Conservation (phyloP, 2,113 vertebrate genomes). For the Hemibagrus wyckioides region DNA sequence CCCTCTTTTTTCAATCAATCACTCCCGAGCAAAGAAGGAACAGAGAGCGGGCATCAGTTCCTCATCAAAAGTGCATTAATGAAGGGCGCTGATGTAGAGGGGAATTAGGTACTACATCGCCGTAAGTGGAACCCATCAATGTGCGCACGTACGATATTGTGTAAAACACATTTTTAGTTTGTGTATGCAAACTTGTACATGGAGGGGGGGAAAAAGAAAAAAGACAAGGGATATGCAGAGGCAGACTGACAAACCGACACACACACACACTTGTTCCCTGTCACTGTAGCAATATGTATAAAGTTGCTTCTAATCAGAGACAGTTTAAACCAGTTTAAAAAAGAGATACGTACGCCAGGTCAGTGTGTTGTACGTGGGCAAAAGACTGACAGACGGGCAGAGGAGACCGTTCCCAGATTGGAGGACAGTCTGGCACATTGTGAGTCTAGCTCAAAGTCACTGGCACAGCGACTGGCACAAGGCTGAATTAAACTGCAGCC, state of each 20-base stretch:
- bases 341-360: neutral
- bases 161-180: neutral
- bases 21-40: neutral
- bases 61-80: neutral
- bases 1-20: conserved; percentile 27
- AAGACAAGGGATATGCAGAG: neutral
- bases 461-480: neutral
- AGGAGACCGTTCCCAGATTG: neutral
- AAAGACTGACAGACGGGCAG: neutral
- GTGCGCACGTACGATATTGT: neutral
- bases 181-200: neutral
- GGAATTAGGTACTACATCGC: neutral
- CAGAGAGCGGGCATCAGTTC: neutral
- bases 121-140: neutral
- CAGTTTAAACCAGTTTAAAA: neutral
- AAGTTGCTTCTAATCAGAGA: neutral
- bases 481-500: neutral
- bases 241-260: neutral
- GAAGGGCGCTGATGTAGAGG: conserved; percentile 2
- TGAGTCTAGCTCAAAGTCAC: neutral
- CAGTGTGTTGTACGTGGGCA: neutral
- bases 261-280: conserved; percentile 1
- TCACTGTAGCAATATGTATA: neutral
- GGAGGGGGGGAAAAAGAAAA: neutral
- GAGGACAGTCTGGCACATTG: neutral